Conservation (phyloP, 2,113 vertebrate genomes). For the Gracilinanus agilis region DNA sequence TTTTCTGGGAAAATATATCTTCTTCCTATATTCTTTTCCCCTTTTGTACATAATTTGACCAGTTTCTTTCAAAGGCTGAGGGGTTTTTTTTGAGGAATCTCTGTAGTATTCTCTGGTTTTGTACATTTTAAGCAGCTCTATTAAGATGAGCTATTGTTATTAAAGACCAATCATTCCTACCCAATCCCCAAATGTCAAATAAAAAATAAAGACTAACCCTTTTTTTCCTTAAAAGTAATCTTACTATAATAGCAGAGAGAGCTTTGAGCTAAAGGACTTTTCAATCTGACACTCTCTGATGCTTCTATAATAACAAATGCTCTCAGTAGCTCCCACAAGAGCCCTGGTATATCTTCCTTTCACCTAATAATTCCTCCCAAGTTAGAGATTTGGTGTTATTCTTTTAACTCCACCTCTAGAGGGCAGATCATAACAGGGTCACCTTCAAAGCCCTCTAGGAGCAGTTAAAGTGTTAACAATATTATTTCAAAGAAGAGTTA, state of each 20-base stretch:
- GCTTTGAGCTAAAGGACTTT: background rate
- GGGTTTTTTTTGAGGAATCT: background rate
- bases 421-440: background rate
- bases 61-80: background rate
- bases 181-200: background rate
- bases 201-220: background rate
- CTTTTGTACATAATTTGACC: background rate
- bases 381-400: background rate
- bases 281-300: background rate
- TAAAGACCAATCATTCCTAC: background rate
- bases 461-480: background rate
- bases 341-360: background rate
- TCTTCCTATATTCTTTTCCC: background rate
- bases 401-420: background rate
- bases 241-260: background rate
- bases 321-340: background rate
- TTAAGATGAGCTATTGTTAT: background rate
- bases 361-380: background rate
- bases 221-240: background rate
- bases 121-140: background rate
- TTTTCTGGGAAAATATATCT: background rate
- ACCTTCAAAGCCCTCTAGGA: background rate
- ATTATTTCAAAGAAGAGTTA: background rate
- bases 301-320: background rate
- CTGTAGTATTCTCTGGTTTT: background rate